These are phyloP conservation scores for Poeciliopsis presidionis DNA, from an alignment of 2,797 vertebrate species.

Conservation along the genomic window DNA sequence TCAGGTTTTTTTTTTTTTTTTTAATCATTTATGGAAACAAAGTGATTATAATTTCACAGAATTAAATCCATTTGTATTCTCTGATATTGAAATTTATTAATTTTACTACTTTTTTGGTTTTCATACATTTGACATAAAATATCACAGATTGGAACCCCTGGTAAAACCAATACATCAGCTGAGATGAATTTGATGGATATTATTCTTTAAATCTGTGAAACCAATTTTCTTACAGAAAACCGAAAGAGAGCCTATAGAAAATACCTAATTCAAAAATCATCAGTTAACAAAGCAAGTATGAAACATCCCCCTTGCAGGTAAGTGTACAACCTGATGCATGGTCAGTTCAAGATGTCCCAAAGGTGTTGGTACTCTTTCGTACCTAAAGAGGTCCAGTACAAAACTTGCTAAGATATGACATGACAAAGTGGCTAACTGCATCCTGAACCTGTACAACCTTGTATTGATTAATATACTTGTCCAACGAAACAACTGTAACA, in stretches of 20 bases:
- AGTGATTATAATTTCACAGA: neutral
- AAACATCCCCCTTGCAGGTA: neutral
- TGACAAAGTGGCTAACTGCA: neutral
- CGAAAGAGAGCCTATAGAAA: neutral
- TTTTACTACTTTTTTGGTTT: neutral
- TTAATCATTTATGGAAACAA: neutral
- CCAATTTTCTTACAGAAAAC: neutral
- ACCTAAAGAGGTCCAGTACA: neutral
- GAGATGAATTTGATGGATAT: neutral
- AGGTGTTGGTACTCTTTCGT: neutral
- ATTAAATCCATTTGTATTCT: neutral
- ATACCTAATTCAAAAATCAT: neutral
- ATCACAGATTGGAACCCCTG: neutral
- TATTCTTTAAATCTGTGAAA: neutral
- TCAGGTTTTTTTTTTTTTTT: neutral
- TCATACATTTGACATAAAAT: neutral
- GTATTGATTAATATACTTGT: slow-evolving; percentile 3
- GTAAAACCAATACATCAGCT: neutral
- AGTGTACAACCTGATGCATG: neutral
- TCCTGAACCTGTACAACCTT: neutral
- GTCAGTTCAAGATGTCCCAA: neutral
- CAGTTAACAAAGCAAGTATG: neutral
- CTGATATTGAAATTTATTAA: neutral
- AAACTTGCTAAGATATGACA: neutral
- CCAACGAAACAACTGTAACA: neutral